phyloP scores from a whole-genome alignment of 2,113 vertebrate genomes.

The Pygoscelis antarcticus region DNA sequence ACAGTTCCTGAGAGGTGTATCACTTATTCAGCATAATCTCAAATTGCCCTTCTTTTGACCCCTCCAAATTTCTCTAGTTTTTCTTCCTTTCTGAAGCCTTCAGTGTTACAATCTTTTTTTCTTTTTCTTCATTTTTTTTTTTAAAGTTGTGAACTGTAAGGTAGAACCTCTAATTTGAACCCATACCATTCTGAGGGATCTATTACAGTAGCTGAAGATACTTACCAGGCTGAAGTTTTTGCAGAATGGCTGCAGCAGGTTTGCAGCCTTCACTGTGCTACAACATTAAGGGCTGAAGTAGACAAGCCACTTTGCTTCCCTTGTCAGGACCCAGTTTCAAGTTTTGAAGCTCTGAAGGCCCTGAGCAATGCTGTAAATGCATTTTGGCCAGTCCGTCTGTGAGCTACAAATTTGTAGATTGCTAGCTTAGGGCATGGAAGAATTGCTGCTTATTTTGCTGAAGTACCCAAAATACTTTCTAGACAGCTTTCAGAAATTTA shows the following conservation, averaged over 20 bases:
- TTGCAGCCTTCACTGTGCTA: background rate
- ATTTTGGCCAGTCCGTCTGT: background rate
- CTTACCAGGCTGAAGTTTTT: background rate
- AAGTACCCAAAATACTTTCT: background rate
- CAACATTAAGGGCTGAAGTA: background rate
- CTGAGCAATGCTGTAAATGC: background rate
- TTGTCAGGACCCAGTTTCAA: background rate
- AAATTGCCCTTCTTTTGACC: background rate
- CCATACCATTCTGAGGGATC: background rate
- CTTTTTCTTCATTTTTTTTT: fast-evolving
- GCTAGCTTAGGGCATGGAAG: background rate
- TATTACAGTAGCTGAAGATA: background rate
- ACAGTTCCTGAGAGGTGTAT: background rate
- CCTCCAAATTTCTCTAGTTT: background rate
- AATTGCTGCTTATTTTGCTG: background rate
- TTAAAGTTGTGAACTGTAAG: background rate
- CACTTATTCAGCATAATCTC: background rate
- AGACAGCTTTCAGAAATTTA: background rate
- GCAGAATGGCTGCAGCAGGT: background rate
- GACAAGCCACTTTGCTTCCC: background rate
- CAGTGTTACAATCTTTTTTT: background rate
- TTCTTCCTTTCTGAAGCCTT: background rate
- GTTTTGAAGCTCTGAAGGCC: background rate
- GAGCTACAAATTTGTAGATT: background rate
- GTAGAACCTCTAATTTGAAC: background rate